phyloP scores from a whole-genome alignment of 1,140 invertebrate species.

The Eubasilissa regina region DNA sequence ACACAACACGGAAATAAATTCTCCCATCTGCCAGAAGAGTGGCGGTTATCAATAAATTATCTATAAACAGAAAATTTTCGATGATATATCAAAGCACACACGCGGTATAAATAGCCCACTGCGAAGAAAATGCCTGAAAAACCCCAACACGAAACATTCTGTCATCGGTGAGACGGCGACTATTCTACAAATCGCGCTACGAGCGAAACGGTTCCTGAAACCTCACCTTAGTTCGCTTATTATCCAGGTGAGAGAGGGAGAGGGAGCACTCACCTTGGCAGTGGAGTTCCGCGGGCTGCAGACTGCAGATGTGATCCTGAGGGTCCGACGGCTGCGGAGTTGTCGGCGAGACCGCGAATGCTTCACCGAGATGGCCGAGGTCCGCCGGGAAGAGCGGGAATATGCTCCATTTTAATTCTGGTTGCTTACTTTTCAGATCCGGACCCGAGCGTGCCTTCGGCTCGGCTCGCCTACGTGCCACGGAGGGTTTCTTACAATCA shows the following conservation, averaged over 20 bases:
- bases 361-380: slow-evolving; percentile 34
- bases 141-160: background rate
- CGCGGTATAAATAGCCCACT: too few species aligned
- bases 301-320: background rate
- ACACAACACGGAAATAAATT: too few species aligned
- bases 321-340: too few species aligned
- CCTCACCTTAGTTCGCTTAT: slow-evolving; percentile 52
- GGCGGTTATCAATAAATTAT: too few species aligned
- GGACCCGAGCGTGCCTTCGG: slow-evolving; percentile 34
- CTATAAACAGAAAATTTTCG: too few species aligned
- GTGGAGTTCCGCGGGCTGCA: slow-evolving; percentile 23
- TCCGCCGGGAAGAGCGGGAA: slow-evolving; percentile 43
- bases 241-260: background rate
- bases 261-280: slow-evolving; percentile 51
- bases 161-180: background rate
- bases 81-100: too few species aligned
- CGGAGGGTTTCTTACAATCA: slow-evolving; percentile 15
- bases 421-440: slow-evolving; percentile 55
- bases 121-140: background rate
- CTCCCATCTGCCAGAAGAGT: too few species aligned
- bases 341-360: too few species aligned
- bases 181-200: slow-evolving; percentile 17
- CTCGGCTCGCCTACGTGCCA: slow-evolving; percentile 22
- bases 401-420: slow-evolving; percentile 59
- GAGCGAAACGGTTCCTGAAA: slow-evolving; percentile 29